Evolutionary conservation across 2,797 vertebrate genomes (phyloP).

Genomic region (Eutrigla gurnardus): DNA sequence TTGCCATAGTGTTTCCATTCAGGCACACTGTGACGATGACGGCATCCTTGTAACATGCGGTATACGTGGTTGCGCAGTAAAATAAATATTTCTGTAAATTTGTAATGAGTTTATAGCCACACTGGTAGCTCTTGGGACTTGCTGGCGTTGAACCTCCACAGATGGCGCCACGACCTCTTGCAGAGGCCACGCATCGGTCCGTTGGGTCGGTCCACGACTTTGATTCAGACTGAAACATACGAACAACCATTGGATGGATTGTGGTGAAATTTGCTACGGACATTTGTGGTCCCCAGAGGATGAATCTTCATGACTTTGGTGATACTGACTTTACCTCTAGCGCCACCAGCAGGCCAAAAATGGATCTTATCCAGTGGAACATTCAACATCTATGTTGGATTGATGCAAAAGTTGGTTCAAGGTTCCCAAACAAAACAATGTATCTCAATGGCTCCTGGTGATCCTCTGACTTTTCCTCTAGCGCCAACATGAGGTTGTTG

Average conservation of each 20-base stretch:
- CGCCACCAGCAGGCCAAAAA: neutral
- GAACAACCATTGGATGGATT: neutral
- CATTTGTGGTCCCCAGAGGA: neutral
- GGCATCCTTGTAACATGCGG: slow-evolving; percentile 17
- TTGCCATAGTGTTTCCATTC: neutral
- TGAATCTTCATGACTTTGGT: neutral
- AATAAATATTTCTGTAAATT: slow-evolving; percentile 2
- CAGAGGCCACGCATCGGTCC: neutral
- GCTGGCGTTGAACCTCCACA: too few relatives aligned
- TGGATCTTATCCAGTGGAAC: neutral
- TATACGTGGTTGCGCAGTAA: neutral
- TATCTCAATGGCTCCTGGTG: neutral
- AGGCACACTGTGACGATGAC: neutral
- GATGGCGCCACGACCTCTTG: too few relatives aligned
- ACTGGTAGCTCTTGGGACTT: neutral
- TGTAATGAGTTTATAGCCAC: neutral
- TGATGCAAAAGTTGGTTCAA: neutral
- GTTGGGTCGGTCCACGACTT: neutral
- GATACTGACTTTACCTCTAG: neutral
- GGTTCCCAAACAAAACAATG: neutral
- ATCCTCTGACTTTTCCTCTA: neutral
- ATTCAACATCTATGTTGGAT: neutral
- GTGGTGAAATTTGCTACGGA: neutral
- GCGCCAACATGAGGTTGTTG: neutral
- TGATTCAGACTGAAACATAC: neutral